Conservation (phyloP, 2,113 vertebrate genomes). For the Gymnarchus niloticus region DNA sequence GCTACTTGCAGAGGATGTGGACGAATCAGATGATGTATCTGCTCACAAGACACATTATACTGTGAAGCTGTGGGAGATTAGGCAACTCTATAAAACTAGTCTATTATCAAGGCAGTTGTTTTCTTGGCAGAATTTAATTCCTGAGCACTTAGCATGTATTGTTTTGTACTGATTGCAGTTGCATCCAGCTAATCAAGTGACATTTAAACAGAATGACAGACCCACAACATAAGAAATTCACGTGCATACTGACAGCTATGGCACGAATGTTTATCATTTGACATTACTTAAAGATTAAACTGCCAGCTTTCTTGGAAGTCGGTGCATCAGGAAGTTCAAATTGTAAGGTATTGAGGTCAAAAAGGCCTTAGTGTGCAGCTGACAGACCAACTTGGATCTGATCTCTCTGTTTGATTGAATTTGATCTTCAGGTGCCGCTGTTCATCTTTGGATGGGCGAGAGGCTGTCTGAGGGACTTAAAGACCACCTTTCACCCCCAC, state of each 20-base stretch:
- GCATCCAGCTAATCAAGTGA: neutral
- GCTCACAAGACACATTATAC: neutral
- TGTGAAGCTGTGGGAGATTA: neutral
- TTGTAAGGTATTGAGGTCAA: neutral
- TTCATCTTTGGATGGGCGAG: constrained; percentile 23
- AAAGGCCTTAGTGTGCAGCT: neutral
- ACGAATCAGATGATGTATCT: neutral
- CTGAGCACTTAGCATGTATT: neutral
- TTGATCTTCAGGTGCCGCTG: neutral
- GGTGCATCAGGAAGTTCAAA: neutral
- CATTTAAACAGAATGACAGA: neutral
- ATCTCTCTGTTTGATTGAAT: neutral
- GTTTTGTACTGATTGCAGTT: neutral
- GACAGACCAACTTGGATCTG: neutral
- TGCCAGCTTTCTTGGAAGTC: neutral
- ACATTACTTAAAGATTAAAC: neutral
- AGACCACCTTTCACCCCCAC: constrained; percentile 53
- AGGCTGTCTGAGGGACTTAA: constrained; percentile 43
- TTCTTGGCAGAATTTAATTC: neutral
- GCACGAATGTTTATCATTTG: neutral
- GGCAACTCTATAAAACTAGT: neutral
- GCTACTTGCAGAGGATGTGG: too few species aligned
- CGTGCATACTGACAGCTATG: neutral
- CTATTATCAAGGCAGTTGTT: neutral
- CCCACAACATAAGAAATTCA: neutral